Percentiles rank a stretch among this genome's conserved stretches.
phyloP scores from a whole-genome alignment of 1,140 invertebrate genomes.

The Nephotettix cincticeps region DNA sequence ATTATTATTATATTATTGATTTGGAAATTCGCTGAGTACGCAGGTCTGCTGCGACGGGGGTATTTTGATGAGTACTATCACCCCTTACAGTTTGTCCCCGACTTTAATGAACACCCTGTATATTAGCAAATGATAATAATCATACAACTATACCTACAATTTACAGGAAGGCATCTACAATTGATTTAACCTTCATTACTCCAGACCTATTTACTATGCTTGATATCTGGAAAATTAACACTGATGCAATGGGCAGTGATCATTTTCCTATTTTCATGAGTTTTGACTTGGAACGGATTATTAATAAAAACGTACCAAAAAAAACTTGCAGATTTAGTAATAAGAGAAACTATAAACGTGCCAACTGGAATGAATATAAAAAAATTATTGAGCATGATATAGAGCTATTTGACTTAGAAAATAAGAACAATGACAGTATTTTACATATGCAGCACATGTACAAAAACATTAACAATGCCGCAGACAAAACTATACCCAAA shows the following conservation, averaged over 20 bases:
- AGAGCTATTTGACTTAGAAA: no score
- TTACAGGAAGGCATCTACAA: background rate
- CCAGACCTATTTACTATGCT: background rate
- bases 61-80: background rate
- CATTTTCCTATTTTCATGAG: background rate
- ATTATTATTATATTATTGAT: background rate
- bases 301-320: background rate
- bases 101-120: no score
- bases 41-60: background rate
- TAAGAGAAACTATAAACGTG: background rate
- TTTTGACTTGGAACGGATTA: background rate
- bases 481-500: no score
- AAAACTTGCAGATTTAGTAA: background rate
- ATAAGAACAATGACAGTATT: no score
- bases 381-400: background rate
- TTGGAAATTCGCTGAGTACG: no score
- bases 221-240: background rate
- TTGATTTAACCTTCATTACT: background rate
- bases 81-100: no score
- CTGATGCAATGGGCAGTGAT: background rate
- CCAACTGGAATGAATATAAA: background rate
- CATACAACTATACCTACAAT: background rate
- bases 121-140: background rate
- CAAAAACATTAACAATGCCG: no score
- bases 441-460: background rate